Evolutionary conservation across 2,888 invertebrate species (phyloP).

Genomic region (Rhynchonema sp.): DNA sequence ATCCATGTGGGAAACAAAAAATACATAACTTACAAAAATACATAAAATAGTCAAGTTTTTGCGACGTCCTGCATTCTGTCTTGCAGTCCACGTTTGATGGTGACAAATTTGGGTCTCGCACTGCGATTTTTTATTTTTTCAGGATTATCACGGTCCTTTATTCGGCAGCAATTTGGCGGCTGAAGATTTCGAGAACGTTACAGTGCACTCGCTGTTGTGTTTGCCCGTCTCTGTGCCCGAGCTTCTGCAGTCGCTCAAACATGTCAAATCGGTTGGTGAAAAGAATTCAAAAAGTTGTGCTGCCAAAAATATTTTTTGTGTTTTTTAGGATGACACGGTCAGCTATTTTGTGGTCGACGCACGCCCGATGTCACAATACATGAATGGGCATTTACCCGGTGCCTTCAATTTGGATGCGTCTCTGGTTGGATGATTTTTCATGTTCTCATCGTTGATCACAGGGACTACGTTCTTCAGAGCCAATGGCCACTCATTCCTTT

Average conservation of each 20-base stretch:
- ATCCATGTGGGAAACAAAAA: too few species aligned
- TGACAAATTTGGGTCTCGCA: too few species aligned
- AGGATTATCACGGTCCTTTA: constrained; percentile 37
- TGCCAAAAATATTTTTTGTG: background rate
- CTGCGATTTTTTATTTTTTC: background rate
- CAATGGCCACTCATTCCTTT: too few species aligned
- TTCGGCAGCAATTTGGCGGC: constrained; percentile 31
- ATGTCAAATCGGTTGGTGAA: background rate
- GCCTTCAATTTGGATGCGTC: constrained; percentile 95
- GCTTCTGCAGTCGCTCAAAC: constrained; percentile 46
- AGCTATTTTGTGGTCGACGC: constrained; percentile 92
- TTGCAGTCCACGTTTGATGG: too few species aligned
- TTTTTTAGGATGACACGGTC: constrained; percentile 31
- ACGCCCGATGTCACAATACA: constrained; percentile 85
- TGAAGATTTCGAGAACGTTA: constrained; percentile 18
- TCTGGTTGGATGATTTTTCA: constrained; percentile 39
- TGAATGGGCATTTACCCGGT: constrained; percentile 82
- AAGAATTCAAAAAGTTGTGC: background rate
- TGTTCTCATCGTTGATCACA: background rate
- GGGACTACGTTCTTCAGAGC: too few species aligned
- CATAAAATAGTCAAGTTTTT: too few species aligned
- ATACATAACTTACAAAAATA: too few species aligned
- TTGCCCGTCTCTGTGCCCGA: constrained; percentile 87
- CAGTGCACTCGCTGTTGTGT: constrained; percentile 49
- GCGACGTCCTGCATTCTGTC: too few species aligned